A percentile compares a stretch with the other conserved stretches of the same genome.
These are phyloP conservation scores for Pollicipes pollicipes DNA, from an alignment of 1,140 invertebrate genomes.

Conservation along the genomic window DNA sequence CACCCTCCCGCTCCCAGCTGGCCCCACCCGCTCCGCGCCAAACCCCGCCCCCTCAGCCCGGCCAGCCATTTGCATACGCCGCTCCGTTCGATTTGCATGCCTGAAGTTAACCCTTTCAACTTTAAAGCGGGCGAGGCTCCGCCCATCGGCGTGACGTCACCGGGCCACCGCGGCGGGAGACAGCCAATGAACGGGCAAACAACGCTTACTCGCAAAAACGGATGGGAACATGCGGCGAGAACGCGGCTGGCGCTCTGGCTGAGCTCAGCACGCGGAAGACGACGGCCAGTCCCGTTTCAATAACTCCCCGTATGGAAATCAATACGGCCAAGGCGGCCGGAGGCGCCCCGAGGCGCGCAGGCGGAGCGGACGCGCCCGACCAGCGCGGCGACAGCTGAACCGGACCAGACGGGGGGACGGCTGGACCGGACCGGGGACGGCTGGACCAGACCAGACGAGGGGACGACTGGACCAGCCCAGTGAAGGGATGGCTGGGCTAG, in stretches of 20 bases:
- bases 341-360: too few species aligned
- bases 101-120: neutral
- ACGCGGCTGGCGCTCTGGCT: too few species aligned
- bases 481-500: too few species aligned
- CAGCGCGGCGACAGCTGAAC: neutral
- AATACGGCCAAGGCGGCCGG: neutral
- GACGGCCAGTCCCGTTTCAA: neutral
- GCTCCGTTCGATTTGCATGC: neutral
- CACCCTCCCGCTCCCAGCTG: neutral
- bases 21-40: neutral
- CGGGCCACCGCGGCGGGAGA: neutral
- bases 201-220: neutral
- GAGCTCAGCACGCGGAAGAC: neutral
- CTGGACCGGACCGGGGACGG: too few species aligned
- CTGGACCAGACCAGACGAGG: too few species aligned
- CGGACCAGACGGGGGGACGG: neutral
- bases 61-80: neutral
- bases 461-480: too few species aligned
- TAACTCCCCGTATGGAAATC: neutral
- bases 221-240: neutral
- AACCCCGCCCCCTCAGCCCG: neutral
- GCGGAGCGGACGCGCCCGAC: too few species aligned
- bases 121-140: neutral
- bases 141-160: neutral
- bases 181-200: neutral